A percentile compares a stretch with the other conserved stretches of the same genome.
phyloP scores from a whole-genome alignment of 1,140 invertebrate species.

The Drosophila lowei region DNA sequence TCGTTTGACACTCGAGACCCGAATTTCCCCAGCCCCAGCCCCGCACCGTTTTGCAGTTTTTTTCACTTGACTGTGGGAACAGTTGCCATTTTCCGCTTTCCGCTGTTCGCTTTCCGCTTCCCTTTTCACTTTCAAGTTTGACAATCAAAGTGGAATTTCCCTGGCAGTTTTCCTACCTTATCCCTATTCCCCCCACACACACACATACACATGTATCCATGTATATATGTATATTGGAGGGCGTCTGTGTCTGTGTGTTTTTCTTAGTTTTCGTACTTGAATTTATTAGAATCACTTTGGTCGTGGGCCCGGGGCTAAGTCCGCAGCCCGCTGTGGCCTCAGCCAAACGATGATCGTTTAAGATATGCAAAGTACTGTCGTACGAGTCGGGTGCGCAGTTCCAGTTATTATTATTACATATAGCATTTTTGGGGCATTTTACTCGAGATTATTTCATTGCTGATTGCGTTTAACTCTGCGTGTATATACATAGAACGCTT shows the following conservation, averaged over 20 bases:
- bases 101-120: too few species aligned
- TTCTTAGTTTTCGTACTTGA: conserved; percentile 17
- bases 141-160: conserved; percentile 23
- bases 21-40: not conserved
- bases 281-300: conserved; percentile 28
- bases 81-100: conserved; percentile 2
- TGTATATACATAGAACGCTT: too few species aligned
- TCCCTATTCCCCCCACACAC: not conserved
- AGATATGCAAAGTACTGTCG: conserved; percentile 53
- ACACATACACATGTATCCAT: too few species aligned
- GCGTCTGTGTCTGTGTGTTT: conserved; percentile 1
- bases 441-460: conserved; percentile 7
- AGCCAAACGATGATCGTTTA: conserved; percentile 49
- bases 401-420: conserved; percentile 26
- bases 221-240: too few species aligned
- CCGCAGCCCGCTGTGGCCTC: not conserved
- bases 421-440: conserved; percentile 12
- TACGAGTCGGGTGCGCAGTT: conserved; percentile 6
- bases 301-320: conserved; percentile 3
- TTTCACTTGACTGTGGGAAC: not conserved
- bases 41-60: not conserved
- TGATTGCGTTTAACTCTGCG: not conserved
- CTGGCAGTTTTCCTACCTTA: conserved; percentile 1
- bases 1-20: conserved; percentile 20
- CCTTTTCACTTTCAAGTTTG: conserved; percentile 17